Percentiles rank a stretch among this genome's conserved stretches.
Evolutionary conservation across 1,140 invertebrate species (phyloP).

Genomic region (Agrypnia vestita): DNA sequence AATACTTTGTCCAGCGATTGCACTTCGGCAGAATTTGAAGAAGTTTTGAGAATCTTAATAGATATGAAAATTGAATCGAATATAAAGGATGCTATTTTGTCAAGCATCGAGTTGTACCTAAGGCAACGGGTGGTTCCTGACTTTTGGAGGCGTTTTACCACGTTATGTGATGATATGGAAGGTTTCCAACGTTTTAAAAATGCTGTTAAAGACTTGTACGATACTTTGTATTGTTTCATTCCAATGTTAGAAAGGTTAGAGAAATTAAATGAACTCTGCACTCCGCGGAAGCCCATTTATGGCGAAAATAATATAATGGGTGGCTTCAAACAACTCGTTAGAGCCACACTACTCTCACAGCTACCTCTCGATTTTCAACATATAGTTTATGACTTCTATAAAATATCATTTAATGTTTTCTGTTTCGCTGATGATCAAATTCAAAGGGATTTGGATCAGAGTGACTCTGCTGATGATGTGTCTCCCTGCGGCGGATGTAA

Average conservation of each 20-base stretch:
- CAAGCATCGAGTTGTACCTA: constrained; percentile 75
- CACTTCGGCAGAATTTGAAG: constrained; percentile 66
- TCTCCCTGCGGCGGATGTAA: constrained; percentile 81
- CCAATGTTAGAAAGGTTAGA: constrained; percentile 74
- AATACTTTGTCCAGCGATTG: constrained; percentile 66
- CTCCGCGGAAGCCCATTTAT: constrained; percentile 69
- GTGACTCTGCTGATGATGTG: constrained; percentile 73
- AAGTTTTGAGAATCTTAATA: constrained; percentile 62
- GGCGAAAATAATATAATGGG: constrained; percentile 73
- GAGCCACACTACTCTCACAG: constrained; percentile 80
- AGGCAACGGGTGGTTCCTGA: constrained; percentile 75
- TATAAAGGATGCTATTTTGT: constrained; percentile 49
- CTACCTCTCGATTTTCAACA: constrained; percentile 80
- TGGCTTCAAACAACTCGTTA: constrained; percentile 78
- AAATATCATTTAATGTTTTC: constrained; percentile 84
- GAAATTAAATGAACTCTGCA: constrained; percentile 68
- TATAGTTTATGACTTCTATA: constrained; percentile 84
- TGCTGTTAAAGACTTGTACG: constrained; percentile 78
- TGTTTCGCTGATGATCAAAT: constrained; percentile 63
- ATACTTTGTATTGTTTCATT: constrained; percentile 73
- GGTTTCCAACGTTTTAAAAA: constrained; percentile 79
- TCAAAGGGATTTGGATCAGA: constrained; percentile 68
- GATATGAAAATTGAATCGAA: constrained; percentile 49
- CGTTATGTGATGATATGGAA: constrained; percentile 69
- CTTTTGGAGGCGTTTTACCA: constrained; percentile 81